Evolutionary conservation across 2,888 invertebrate species (phyloP), one percentile per base, ranked within the genome.

Genomic region (Phortica magna): DNA sequence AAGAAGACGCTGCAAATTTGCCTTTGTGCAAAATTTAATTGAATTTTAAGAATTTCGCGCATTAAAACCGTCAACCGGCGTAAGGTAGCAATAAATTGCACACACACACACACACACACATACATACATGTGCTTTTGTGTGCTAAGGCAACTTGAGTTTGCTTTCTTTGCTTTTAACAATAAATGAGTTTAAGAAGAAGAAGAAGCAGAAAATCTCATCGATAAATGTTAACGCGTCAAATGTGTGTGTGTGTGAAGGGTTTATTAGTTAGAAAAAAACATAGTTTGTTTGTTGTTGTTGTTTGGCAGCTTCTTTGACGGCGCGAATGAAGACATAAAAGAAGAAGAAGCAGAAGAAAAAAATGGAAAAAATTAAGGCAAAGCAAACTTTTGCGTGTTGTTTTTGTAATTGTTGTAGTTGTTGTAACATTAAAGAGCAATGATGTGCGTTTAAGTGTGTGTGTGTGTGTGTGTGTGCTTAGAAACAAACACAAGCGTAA

Each of bases 31-130:
- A 48, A 48, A 48, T 12, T 48, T 48, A 12, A 12, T 12, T 48
- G 9, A 9, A 48, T 12, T 48, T 48, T 48, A 14, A 48, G 48
- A 9, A 14, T 14, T 12, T 48, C 9, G 48, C 48, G 48, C 14
- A 12, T 48, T 48, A 48, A 48, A 48, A 48, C 9, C 48, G 14
- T 6, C 48, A 6, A 48, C 48, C 9, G 48, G 14, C 48, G 48
- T 12, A 48, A 48, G 48, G 14, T 12, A 48, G 14, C 14, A 48
- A 14, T 48, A 12, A 48, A n/a, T 61, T 42, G 55, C 67, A 78
- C 75, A 77, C 64, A 74, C 70, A 77, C 78, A 74, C 76, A 76
- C 75, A 64, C 76, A 71, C 71, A 14, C 48, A 43, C 53, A 19
- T 19, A 43, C 71, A 43, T 17, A 71, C 71, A 67, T 17, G 39